A percentile compares a stretch with the other conserved stretches of the same genome.
phyloP scores from a whole-genome alignment of 1,140 invertebrate genomes.

The Tribolium madens region DNA sequence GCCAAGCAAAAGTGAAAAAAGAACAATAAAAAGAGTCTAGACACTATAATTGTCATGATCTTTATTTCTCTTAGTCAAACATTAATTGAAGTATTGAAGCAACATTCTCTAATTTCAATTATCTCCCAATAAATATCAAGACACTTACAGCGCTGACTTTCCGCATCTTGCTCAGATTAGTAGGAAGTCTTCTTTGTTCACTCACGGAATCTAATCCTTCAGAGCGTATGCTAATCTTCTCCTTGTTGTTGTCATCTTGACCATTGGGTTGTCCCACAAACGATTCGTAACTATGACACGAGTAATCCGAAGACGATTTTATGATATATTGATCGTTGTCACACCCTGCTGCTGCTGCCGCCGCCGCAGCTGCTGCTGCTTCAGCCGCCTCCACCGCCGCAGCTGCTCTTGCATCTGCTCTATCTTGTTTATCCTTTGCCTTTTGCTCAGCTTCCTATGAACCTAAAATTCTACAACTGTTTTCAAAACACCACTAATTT shows the following conservation, averaged over 20 bases:
- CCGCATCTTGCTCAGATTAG: constrained; percentile 76
- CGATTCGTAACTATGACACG: constrained; percentile 89
- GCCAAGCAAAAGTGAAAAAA: constrained; percentile 16
- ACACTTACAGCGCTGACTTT: constrained; percentile 92
- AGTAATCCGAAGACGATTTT: constrained; percentile 90
- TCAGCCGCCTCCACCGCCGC: constrained; percentile 72
- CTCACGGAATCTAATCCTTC: constrained; percentile 87
- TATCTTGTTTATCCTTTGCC: constrained; percentile 79
- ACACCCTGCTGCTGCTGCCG: constrained; percentile 72
- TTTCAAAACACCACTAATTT: constrained; percentile 54
- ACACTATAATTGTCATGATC: constrained; percentile 67
- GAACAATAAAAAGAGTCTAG: constrained; percentile 55
- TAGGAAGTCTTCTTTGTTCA: constrained; percentile 77
- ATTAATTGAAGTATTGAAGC: constrained; percentile 42
- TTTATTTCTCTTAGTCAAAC: constrained; percentile 56
- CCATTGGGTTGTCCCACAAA: constrained; percentile 89
- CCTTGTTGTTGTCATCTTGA: constrained; percentile 87
- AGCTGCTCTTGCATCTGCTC: constrained; percentile 77
- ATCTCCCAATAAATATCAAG: constrained; percentile 62
- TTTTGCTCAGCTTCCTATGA: constrained; percentile 85
- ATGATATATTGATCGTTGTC: constrained; percentile 70
- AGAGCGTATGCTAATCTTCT: constrained; percentile 91
- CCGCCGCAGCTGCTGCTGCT: constrained; percentile 70
- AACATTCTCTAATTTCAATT: constrained; percentile 50
- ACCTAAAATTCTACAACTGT: neutral